These are phyloP conservation scores for Phytoseiulus persimilis DNA, from an alignment of 2,888 invertebrate species.

Conservation along the genomic window DNA sequence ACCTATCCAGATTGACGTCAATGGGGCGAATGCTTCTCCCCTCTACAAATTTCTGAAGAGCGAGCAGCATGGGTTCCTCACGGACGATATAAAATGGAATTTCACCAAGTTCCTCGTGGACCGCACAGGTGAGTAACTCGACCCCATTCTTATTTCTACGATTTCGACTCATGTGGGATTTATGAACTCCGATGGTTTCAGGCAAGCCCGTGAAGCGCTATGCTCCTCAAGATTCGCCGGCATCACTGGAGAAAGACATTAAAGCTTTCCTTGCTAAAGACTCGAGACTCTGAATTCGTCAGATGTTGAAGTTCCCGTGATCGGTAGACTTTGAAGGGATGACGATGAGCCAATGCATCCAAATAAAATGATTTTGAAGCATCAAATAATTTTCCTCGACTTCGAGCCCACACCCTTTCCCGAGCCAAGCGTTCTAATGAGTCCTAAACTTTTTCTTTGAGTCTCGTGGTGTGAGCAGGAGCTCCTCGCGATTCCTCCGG, in stretches of 20 bases:
- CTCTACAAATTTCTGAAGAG: slow-evolving; percentile 53
- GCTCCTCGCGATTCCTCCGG: no score
- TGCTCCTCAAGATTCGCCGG: slow-evolving; percentile 41
- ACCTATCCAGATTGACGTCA: slow-evolving; percentile 49
- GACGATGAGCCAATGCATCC: no score
- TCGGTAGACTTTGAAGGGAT: no score
- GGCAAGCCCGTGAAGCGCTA: slow-evolving; percentile 43
- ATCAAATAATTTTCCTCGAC: no score
- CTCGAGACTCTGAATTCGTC: neutral
- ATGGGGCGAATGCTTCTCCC: slow-evolving; percentile 52
- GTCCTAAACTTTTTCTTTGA: no score
- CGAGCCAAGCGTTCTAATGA: no score
- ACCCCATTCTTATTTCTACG: no score
- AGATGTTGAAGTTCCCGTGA: neutral
- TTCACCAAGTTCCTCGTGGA: slow-evolving; percentile 55
- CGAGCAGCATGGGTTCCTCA: slow-evolving; percentile 51
- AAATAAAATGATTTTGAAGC: no score
- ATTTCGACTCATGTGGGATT: no score
- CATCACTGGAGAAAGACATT: neutral
- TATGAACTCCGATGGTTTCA: no score
- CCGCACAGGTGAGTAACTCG: slow-evolving; percentile 47
- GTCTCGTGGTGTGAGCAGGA: no score
- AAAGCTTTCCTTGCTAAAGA: neutral
- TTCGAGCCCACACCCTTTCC: no score
- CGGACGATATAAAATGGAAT: slow-evolving; percentile 54